phyloP scores from a whole-genome alignment of 2,888 invertebrate species.

The Bruchidius siliquastri region DNA sequence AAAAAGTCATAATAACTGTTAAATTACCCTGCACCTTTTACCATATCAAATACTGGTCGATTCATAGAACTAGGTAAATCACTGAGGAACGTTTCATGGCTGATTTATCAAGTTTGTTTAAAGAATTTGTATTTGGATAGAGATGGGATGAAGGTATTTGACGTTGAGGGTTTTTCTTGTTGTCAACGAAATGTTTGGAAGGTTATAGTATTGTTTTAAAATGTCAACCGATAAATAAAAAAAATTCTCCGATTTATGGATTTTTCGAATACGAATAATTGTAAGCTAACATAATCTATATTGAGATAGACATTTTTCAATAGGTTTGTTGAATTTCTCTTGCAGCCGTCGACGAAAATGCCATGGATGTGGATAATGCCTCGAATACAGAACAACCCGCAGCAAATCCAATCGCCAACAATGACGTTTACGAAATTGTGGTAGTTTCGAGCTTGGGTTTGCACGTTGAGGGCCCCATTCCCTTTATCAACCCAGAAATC shows the following conservation, averaged over 20 bases:
- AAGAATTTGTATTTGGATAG: too few relatives aligned
- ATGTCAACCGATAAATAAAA: not conserved
- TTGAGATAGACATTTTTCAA: not conserved
- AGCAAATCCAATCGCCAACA: not conserved
- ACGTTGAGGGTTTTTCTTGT: too few relatives aligned
- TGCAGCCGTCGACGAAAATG: conserved; percentile 17
- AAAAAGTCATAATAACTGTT: too few relatives aligned
- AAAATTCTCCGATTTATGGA: conserved; percentile 9
- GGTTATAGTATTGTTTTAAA: not conserved
- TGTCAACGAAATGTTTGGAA: too few relatives aligned
- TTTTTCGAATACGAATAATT: conserved; percentile 11
- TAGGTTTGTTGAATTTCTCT: not conserved
- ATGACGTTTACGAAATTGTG: conserved; percentile 11
- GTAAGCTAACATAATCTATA: conserved; percentile 5
- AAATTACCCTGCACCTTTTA: too few relatives aligned
- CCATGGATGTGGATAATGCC: conserved; percentile 19
- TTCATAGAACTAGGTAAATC: too few relatives aligned
- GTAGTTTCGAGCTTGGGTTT: conserved; percentile 16
- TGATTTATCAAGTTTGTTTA: too few relatives aligned
- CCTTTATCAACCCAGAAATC: conserved; percentile 19
- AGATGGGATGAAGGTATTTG: too few relatives aligned
- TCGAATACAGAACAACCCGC: conserved; percentile 3
- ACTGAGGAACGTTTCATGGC: too few relatives aligned
- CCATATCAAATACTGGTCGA: too few relatives aligned
- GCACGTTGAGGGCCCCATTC: conserved; percentile 18